Evolutionary conservation across 2,888 invertebrate genomes (phyloP), one percentile per base, ranked within the genome.

Genomic region (Corbicula japonica): DNA sequence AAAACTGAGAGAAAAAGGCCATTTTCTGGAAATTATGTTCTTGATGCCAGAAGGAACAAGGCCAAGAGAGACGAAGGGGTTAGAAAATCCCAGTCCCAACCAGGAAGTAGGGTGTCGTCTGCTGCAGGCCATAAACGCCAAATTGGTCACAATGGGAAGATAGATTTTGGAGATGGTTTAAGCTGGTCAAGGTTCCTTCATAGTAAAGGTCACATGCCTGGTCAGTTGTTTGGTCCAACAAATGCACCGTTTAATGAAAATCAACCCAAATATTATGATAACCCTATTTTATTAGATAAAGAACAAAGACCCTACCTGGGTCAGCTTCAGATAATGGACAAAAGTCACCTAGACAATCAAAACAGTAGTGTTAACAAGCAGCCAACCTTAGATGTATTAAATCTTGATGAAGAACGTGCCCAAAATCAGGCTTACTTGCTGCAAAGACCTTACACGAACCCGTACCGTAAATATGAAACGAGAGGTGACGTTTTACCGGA

Each of bases 21-120:
- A 4, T 82, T 78, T 56, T 79, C 83, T 30, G 83, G 83, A 26
- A 73, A 83, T 35, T 83, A 83, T 66, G 62, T 83, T 8, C 48
- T 83, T 18, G 56, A 60, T 6, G 38, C 60, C 0, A 58, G 48
- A 28, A 68, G 66, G 26, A 65, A 76, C 34, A 34, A 23, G 23
- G 60, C 69, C n/a, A 72, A 65, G 30, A 23, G 61, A 34, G 74
- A 80, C 35, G 35, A 63, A 23, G 69, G 56, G 4, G 60, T 70
- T 6, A 68, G 79, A 46, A 78, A 75, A 48, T 74, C 73, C 1
- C 68, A 66, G 21, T 79, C 78, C 32, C 73, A 74, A 30, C 74
- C 78, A 35, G 54, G 56, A 1, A 77, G 76, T 60, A 44, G 74
- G 4, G 77, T 73, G 15, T 75, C 74, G 2, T 76, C 78, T 46